Percentiles rank a stretch among this genome's conserved stretches.
phyloP scores from a whole-genome alignment of 2,113 vertebrate species.

The rabbit (Oryctolagus cuniculus) region mOryCun1.1 NC_091453.1:88212501-88213000 shows the following conservation, averaged over 20 bases:
- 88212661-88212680: background rate
- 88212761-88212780: background rate
- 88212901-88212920: background rate
- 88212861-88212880: background rate
- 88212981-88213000: background rate
- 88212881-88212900: background rate
- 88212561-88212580: background rate
- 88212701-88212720: background rate
- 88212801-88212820: background rate
- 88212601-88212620: background rate
- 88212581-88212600: conserved; percentile 33
- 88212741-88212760: background rate
- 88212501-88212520: too few relatives aligned
- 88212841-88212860: background rate
- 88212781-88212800: background rate
- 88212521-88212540: too few relatives aligned
- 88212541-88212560: background rate
- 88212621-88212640: background rate
- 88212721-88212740: background rate
- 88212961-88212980: background rate
- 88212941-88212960: background rate
- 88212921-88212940: conserved; percentile 23
- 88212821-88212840: background rate
- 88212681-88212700: background rate
- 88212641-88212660: background rate